phyloP scores from a whole-genome alignment of 2,888 invertebrate species.

The Zootermopsis nevadensis region DNA sequence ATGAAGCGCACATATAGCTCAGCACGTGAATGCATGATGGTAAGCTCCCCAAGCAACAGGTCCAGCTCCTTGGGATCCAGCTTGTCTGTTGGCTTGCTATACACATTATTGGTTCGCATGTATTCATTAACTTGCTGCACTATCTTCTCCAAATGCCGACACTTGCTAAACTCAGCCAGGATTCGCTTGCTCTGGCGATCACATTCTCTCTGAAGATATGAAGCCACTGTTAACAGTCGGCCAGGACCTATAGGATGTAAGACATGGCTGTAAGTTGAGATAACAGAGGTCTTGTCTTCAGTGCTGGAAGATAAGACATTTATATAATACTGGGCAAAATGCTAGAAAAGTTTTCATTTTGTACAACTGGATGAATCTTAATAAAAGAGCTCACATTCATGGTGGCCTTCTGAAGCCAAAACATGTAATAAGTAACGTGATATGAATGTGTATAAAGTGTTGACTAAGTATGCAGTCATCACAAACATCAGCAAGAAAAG shows the following conservation, averaged over 20 bases:
- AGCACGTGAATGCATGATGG: constrained; percentile 89
- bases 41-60: constrained; percentile 88
- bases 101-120: constrained; percentile 59
- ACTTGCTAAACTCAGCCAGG: constrained; percentile 78
- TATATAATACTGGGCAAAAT: too few species aligned
- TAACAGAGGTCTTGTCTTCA: too few species aligned
- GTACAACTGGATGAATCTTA: too few species aligned
- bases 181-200: constrained; percentile 75
- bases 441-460: too few species aligned
- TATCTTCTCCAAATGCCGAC: constrained; percentile 72
- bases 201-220: constrained; percentile 81
- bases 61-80: constrained; percentile 69
- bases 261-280: not conserved
- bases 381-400: too few species aligned
- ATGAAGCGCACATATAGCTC: constrained; percentile 93
- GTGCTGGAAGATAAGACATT: too few species aligned
- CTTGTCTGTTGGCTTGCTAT: constrained; percentile 47
- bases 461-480: too few species aligned
- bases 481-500: too few species aligned
- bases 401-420: too few species aligned
- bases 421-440: too few species aligned
- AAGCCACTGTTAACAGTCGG: constrained; percentile 76
- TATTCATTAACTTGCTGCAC: constrained; percentile 73
- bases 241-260: constrained; percentile 70
- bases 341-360: too few species aligned